A percentile compares a stretch with the other conserved stretches of the same genome.
Conservation (phyloP, 92 coral and sea anemone species). For the Parazoanthus swiftii region DNA sequence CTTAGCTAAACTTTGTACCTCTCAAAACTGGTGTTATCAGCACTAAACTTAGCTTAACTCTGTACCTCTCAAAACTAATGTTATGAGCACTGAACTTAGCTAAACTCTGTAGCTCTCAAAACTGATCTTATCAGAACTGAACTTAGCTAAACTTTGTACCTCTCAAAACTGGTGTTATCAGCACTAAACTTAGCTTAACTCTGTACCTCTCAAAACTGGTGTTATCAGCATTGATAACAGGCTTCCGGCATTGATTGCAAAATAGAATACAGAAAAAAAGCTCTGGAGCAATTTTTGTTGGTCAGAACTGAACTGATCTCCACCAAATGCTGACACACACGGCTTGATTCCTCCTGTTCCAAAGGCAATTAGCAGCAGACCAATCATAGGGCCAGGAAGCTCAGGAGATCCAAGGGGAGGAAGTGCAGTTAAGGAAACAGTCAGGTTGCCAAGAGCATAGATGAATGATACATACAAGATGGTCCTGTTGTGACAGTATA, state of each 20-base stretch:
- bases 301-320: constrained; percentile 79
- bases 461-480: constrained; percentile 74
- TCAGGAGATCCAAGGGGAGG: constrained; percentile 73
- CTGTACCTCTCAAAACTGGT: constrained; percentile 76
- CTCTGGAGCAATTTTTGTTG: constrained; percentile 72
- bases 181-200: too few species aligned
- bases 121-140: too few species aligned
- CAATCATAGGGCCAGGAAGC: constrained; percentile 80
- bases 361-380: constrained; percentile 77
- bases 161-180: too few species aligned
- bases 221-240: constrained; percentile 69
- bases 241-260: constrained; percentile 91
- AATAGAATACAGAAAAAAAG: constrained; percentile 82
- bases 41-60: too few species aligned
- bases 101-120: too few species aligned
- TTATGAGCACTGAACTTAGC: too few species aligned
- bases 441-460: constrained; percentile 69
- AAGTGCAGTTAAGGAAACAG: constrained; percentile 71
- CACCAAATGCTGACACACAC: constrained; percentile 86
- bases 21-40: too few species aligned
- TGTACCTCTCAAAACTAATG: too few species aligned
- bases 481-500: constrained; percentile 54
- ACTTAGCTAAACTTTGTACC: too few species aligned
- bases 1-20: too few species aligned
- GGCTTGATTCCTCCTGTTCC: constrained; percentile 92